Evolutionary conservation across 2,797 vertebrate species (phyloP).

Genomic region (Ctenochaetus hawaiiensis): DNA sequence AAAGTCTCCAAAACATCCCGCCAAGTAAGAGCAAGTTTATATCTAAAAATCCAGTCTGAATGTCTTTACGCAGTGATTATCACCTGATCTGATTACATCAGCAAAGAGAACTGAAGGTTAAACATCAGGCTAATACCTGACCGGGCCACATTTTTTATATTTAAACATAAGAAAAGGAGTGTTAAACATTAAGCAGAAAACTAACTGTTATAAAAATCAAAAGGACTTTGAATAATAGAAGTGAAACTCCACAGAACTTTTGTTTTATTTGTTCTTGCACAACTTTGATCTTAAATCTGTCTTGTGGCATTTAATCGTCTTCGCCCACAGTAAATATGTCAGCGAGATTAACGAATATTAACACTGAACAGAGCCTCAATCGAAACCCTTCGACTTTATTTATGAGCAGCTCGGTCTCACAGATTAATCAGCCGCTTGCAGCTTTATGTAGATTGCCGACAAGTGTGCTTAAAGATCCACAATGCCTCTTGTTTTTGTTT

Average conservation of each 20-base stretch:
- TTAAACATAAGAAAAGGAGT: too few relatives aligned
- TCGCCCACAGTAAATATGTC: conserved; percentile 40
- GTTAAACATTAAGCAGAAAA: conserved; percentile 4
- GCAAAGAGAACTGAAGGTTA: too few relatives aligned
- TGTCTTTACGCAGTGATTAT: too few relatives aligned
- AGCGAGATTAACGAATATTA: conserved; percentile 44
- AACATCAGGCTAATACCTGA: too few relatives aligned
- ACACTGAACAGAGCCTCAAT: conserved; percentile 42
- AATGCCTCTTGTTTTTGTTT: conserved; percentile 36
- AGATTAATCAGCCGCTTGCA: conserved; percentile 35
- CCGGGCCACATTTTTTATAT: too few relatives aligned
- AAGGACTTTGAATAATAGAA: neutral
- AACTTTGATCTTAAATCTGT: neutral
- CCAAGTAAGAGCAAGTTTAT: too few relatives aligned
- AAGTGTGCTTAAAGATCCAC: conserved; percentile 3
- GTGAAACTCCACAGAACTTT: neutral
- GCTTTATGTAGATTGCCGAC: conserved; percentile 42
- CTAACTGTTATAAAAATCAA: neutral
- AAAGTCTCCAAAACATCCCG: too few relatives aligned
- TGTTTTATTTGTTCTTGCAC: neutral
- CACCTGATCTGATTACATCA: too few relatives aligned
- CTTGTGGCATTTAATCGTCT: neutral
- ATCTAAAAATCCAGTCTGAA: too few relatives aligned
- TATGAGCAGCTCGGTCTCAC: conserved; percentile 36
- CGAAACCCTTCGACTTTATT: conserved; percentile 16